Conservation (phyloP, 1,140 invertebrate genomes). For the Notospermus geniculatus region DNA sequence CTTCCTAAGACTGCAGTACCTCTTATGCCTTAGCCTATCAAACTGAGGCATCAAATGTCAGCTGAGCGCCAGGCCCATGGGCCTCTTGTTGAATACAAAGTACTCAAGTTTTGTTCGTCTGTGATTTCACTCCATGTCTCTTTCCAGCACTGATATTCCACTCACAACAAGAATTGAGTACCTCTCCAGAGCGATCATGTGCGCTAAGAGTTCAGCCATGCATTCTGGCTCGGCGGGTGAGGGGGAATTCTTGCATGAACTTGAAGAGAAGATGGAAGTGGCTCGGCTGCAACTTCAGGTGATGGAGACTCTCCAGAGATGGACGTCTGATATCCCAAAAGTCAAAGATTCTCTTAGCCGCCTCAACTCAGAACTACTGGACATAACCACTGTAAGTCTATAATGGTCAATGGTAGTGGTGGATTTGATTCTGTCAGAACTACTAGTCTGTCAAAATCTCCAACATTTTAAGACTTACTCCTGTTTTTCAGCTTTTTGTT, state of each 20-base stretch:
- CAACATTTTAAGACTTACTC: too few species aligned
- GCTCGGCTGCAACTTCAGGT: constrained; percentile 74
- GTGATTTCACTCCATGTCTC: too few species aligned
- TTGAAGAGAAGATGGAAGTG: constrained; percentile 91
- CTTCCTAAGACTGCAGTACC: too few species aligned
- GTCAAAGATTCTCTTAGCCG: constrained; percentile 49
- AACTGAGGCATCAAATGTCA: too few species aligned
- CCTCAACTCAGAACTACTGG: constrained; percentile 61
- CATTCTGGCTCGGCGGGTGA: constrained; percentile 67
- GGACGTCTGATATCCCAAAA: constrained; percentile 20
- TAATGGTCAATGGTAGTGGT: not conserved
- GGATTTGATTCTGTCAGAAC: too few species aligned
- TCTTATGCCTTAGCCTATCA: too few species aligned
- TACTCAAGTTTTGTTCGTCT: too few species aligned
- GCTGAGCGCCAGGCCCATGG: too few species aligned
- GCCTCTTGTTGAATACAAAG: too few species aligned
- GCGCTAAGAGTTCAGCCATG: constrained; percentile 82
- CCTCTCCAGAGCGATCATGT: constrained; percentile 90
- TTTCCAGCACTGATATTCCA: constrained; percentile 52
- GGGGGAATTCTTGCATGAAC: constrained; percentile 83
- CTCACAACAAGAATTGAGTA: constrained; percentile 77
- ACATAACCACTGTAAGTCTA: constrained; percentile 58
- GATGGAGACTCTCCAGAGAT: constrained; percentile 65
- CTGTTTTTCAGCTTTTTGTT: constrained; percentile 65
- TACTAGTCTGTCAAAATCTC: too few species aligned